Percentiles rank a stretch among this genome's conserved stretches.
phyloP scores from a whole-genome alignment of 2,888 invertebrate genomes.

The Tupiocoris notatus region DNA sequence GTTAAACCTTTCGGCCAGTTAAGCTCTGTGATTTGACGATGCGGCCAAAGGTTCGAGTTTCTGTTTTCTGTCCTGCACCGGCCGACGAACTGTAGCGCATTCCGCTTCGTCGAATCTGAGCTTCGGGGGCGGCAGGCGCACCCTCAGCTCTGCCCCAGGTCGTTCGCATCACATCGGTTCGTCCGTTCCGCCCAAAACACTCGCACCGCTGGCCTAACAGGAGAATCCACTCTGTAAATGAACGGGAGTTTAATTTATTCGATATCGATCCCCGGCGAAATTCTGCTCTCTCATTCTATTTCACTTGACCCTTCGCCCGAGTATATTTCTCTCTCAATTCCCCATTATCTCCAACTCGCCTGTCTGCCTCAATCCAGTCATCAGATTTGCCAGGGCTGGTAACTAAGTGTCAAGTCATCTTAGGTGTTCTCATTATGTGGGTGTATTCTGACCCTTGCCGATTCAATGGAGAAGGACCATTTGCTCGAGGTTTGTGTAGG shows the following conservation, averaged over 20 bases:
- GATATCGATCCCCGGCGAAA: slow-evolving; percentile 25
- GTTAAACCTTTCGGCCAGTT: too few relatives aligned
- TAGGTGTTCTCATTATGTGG: too few relatives aligned
- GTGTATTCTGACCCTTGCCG: too few relatives aligned
- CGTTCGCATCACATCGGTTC: background rate
- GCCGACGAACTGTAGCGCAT: too few relatives aligned
- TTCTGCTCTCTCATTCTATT: too few relatives aligned
- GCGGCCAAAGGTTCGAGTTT: too few relatives aligned
- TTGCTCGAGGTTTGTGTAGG: too few relatives aligned
- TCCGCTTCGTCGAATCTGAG: background rate
- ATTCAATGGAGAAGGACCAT: too few relatives aligned
- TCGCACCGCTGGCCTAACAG: slow-evolving; percentile 22
- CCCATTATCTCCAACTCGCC: background rate
- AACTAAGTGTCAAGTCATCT: too few relatives aligned
- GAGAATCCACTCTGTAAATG: slow-evolving; percentile 33
- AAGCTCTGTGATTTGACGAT: too few relatives aligned
- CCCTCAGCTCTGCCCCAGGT: background rate
- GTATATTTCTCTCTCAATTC: background rate
- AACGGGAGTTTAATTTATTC: slow-evolving; percentile 33
- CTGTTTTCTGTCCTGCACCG: background rate
- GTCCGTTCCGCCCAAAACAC: background rate
- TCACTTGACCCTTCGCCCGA: background rate
- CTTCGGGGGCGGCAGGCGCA: background rate
- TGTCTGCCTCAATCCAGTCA: too few relatives aligned
- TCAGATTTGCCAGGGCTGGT: too few relatives aligned